Evolutionary conservation across 64 coral and sea anemone genomes (phyloP).

Genomic region (Trachythela sp.): DNA sequence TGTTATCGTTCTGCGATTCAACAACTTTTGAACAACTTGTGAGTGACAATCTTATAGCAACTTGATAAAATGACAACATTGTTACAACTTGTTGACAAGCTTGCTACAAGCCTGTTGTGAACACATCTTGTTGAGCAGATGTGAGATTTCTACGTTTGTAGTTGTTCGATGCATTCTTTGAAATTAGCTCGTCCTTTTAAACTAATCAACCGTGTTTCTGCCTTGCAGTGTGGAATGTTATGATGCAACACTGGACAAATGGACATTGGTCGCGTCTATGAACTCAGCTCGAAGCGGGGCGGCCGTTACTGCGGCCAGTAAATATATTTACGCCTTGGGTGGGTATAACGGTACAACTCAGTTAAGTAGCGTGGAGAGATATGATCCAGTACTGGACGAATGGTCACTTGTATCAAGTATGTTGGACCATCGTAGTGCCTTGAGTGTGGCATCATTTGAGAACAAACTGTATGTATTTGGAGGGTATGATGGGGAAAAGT

Average conservation of each 20-base stretch:
- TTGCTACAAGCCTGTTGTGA: too few species aligned
- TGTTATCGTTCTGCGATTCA: too few species aligned
- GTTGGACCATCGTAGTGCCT: slow-evolving; percentile 50
- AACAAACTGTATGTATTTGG: slow-evolving; percentile 60
- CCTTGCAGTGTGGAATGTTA: slow-evolving; percentile 63
- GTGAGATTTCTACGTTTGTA: too few species aligned
- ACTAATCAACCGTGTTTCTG: background rate
- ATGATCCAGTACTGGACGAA: slow-evolving; percentile 39
- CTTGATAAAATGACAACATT: too few species aligned
- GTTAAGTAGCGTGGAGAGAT: slow-evolving; percentile 55
- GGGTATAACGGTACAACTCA: slow-evolving; percentile 73
- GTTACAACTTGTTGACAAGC: too few species aligned
- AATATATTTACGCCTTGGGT: slow-evolving; percentile 52
- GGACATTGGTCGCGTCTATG: slow-evolving; percentile 53
- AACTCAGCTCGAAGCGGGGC: slow-evolving; percentile 67
- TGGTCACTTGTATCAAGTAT: slow-evolving; percentile 54
- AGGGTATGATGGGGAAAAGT: slow-evolving; percentile 69
- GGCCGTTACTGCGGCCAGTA: slow-evolving; percentile 36
- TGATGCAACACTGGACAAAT: slow-evolving; percentile 45
- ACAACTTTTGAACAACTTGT: too few species aligned
- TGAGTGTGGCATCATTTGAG: slow-evolving; percentile 43
- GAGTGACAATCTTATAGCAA: too few species aligned
- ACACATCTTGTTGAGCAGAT: too few species aligned
- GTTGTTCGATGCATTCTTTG: too few species aligned
- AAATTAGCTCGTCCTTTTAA: background rate